These are phyloP conservation scores for Urechis unicinctus DNA, from an alignment of 2,888 invertebrate genomes.

Conservation along the genomic window DNA sequence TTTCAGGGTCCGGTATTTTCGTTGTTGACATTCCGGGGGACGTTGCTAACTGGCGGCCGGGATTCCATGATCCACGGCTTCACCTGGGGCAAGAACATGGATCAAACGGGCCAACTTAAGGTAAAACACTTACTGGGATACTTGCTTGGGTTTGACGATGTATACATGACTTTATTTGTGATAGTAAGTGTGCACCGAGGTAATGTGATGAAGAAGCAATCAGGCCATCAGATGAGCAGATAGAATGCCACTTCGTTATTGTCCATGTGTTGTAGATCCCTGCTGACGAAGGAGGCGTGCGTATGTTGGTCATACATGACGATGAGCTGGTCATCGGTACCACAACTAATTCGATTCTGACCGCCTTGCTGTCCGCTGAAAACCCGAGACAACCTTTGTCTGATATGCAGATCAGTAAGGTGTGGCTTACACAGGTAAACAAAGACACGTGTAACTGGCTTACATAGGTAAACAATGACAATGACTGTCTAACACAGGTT, in stretches of 20 bases:
- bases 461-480: no score
- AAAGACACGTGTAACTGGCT: no score
- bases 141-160: no score
- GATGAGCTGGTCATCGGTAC: conserved; percentile 36
- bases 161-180: no score
- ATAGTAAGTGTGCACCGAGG: no score
- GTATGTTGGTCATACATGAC: conserved; percentile 27
- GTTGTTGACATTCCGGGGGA: conserved; percentile 23
- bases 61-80: conserved; percentile 36
- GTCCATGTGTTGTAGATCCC: conserved; percentile 39
- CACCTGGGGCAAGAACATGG: conserved; percentile 39
- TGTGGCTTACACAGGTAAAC: conserved; percentile 33
- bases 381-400: conserved; percentile 24
- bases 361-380: conserved; percentile 20
- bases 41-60: conserved; percentile 36
- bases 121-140: no score
- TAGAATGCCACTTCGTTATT: no score
- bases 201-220: no score
- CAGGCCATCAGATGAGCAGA: no score
- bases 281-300: conserved; percentile 34
- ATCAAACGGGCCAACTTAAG: conserved; percentile 15
- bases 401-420: conserved; percentile 23
- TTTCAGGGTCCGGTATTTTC: conserved; percentile 40
- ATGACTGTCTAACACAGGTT: no score
- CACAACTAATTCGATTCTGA: conserved; percentile 42